A percentile compares a stretch with the other conserved stretches of the same genome.
Evolutionary conservation across 2,888 invertebrate species (phyloP).

Genomic region (Polydrusus pterygomalis): DNA sequence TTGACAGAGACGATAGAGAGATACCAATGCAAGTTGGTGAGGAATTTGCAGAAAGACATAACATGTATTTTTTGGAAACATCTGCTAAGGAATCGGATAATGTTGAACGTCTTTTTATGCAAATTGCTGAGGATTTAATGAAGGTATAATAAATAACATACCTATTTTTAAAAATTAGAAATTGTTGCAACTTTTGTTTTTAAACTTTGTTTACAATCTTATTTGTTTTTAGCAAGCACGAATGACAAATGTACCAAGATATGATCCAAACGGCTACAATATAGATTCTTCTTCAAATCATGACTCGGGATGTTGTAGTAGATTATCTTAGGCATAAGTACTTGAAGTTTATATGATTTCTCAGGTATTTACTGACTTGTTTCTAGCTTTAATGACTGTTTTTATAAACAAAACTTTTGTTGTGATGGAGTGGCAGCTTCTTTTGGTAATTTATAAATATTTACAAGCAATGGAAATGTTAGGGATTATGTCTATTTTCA

Average conservation of each 20-base stretch:
- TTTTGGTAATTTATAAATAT: not conserved
- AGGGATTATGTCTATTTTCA: constrained; percentile 7
- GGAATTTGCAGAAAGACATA: constrained; percentile 95
- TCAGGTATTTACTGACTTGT: constrained; percentile 31
- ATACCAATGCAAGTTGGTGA: constrained; percentile 96
- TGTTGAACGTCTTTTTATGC: constrained; percentile 96
- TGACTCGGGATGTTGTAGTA: constrained; percentile 79
- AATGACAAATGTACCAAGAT: constrained; percentile 86
- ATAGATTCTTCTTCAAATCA: constrained; percentile 83
- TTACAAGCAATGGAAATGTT: not conserved
- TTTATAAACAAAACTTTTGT: not conserved
- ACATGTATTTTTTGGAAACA: constrained; percentile 98
- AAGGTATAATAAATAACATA: constrained; percentile 76
- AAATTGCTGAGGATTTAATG: constrained; percentile 95
- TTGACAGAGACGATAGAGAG: constrained; percentile 96
- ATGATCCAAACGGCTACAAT: constrained; percentile 81
- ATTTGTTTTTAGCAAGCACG: constrained; percentile 81
- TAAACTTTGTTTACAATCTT: not conserved
- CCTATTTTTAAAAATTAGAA: not conserved
- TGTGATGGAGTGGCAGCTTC: constrained; percentile 15
- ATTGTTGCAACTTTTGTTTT: not conserved
- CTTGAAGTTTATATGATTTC: constrained; percentile 26
- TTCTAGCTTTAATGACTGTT: constrained; percentile 25
- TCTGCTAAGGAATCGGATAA: constrained; percentile 99
- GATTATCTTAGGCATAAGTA: constrained; percentile 63